phyloP scores from a whole-genome alignment of 2,113 vertebrate genomes.

The Nerophis lumbriciformis region DNA sequence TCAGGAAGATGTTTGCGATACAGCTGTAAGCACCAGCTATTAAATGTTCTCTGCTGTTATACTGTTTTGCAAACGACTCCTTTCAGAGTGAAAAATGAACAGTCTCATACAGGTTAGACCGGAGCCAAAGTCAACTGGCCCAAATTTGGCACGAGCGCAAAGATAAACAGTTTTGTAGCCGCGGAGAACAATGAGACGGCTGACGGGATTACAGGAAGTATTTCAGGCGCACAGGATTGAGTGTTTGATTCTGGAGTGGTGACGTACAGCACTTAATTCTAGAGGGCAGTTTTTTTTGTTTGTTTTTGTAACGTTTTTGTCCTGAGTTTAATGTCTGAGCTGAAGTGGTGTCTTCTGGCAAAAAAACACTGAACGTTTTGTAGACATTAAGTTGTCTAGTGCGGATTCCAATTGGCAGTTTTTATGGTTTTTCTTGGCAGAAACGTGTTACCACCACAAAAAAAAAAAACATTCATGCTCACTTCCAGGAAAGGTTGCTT shows the following conservation, averaged over 20 bases:
- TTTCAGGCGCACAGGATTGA: constrained; percentile 2
- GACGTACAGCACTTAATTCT: constrained; percentile 7
- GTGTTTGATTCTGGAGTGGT: constrained; percentile 13
- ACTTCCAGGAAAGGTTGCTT: background rate
- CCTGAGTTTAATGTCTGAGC: background rate
- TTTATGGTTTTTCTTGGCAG: constrained; percentile 10
- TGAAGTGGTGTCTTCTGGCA: background rate
- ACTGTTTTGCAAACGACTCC: constrained; percentile 11
- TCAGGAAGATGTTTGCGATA: background rate
- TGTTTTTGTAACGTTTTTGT: background rate
- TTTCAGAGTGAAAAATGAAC: constrained; percentile 10
- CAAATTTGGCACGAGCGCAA: constrained; percentile 12
- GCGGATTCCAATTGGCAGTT: constrained; percentile 2
- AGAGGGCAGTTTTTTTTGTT: constrained; percentile 4
- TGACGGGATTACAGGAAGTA: constrained; percentile 8
- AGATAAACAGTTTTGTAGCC: constrained; percentile 8
- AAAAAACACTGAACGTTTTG: background rate
- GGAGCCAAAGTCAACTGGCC: constrained; percentile 2
- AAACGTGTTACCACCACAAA: constrained; percentile 8
- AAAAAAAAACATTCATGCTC: background rate
- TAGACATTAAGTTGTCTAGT: constrained; percentile 7
- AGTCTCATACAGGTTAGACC: background rate
- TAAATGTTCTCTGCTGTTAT: constrained; percentile 1
- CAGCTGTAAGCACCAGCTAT: constrained; percentile 4
- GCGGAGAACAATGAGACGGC: constrained; percentile 8